phyloP scores from a whole-genome alignment of 2,113 vertebrate species.

The Micronycteris hirsuta region DNA sequence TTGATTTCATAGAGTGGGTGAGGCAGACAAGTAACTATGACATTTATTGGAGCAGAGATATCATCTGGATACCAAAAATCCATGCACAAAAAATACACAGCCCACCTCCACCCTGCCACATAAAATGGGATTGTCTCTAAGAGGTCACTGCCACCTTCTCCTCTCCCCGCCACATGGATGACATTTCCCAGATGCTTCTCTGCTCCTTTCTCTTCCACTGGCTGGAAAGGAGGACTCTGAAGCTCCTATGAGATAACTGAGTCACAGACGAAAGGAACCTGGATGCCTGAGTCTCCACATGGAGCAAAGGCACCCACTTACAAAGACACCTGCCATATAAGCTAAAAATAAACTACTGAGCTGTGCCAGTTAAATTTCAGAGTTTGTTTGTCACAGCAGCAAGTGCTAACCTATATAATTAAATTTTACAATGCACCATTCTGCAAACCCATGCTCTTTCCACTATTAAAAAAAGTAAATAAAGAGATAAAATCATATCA shows the following conservation, averaged over 20 bases:
- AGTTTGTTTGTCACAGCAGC: not conserved
- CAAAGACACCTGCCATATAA: not conserved
- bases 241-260: not conserved
- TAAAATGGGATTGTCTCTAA: not conserved
- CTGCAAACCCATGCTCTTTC: not conserved
- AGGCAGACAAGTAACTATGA: not conserved
- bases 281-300: not conserved
- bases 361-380: not conserved
- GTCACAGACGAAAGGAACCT: not conserved
- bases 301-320: not conserved
- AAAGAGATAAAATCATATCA: not conserved
- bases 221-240: not conserved
- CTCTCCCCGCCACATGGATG: not conserved
- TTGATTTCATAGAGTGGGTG: not conserved
- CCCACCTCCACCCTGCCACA: accelerated
- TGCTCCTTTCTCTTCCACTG: not conserved
- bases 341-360: not conserved
- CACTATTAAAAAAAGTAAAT: not conserved
- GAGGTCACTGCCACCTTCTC: not conserved
- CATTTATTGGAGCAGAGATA: not conserved
- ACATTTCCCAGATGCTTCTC: not conserved
- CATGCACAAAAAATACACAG: not conserved
- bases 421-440: not conserved
- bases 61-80: not conserved
- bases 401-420: not conserved